Base-by-base conservation (phyloP, 53 echinoderm and acorn worm genomes). In the Glandiceps talaboti region DNA sequence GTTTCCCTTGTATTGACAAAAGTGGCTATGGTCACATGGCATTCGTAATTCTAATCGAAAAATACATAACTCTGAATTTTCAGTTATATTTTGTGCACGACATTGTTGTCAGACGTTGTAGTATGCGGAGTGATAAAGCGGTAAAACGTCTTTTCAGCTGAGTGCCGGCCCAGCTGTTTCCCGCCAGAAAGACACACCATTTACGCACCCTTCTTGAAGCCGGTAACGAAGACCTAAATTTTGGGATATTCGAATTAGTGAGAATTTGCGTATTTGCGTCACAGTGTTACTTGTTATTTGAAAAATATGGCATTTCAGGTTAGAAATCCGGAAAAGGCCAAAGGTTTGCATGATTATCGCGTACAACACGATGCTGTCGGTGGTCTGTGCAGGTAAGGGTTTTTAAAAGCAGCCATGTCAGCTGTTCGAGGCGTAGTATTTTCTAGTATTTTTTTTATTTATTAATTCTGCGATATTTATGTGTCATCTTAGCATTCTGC, bases 81-180 rank as follows among this genome's bases (percentile, higher is more conserved):
- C n/a, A n/a, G n/a, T n/a, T n/a, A n/a, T n/a, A n/a, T n/a, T n/a
- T n/a, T n/a, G n/a, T 26, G 0, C 30, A 26, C 25, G 6, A 31
- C 78, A 29, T 0, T 83, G 1, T 14, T 14, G 10, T 33, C 33
- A 79, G n/a, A 14, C 29, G 1, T 64, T 73, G 80, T 6, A 14
- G 80, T 73, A 73, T 45, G 45, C 45, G 45, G 45, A 72, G 1
- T 30, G 72, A 80, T 28, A 64, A 64, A 25, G n/a, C 20, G 25
- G 73, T 25, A 14, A 28, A 6, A 28, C 28, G 28, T 30, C n/a
- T 20, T 30, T 14, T 33, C 80, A 80, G 80, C 80, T 80, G 80
- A 80, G 80, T 33, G 33, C 79, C 79, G 33, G 79, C 28, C 91
- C 91, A 91, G 91, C 91, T 91, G 91, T 91, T 91, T 91, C 91